Evolutionary conservation across 2,888 invertebrate genomes (phyloP), one percentile per base, ranked within the genome.

Genomic region (Microctonus aethiopoides): DNA sequence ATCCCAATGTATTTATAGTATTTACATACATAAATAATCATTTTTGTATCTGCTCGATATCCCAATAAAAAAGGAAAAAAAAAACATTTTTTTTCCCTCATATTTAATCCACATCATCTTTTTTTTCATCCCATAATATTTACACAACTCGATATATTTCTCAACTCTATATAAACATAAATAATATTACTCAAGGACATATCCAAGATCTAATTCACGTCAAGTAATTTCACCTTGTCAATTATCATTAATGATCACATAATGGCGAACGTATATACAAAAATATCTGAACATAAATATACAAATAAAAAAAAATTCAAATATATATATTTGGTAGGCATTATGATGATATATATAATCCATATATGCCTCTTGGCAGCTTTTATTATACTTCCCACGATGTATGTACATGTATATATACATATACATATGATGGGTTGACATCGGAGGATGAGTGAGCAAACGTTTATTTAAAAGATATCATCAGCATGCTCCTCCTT

Each of bases 391-490:
- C 32, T 57, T 16, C 5, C 9, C 13, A 32, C 9, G 20, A 9
- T 4, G 20, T 26, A 20, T 36, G n/a, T 65, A 16, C n/a, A n/a
- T n/a, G n/a, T n/a, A n/a, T n/a, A n/a, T n/a, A n/a, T n/a, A n/a
- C n/a, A n/a, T n/a, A n/a, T n/a, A n/a, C n/a, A n/a, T 13, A 52
- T 11, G 34, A 22, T 20, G 39, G n/a, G 22, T 62, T 26, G 52
- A 39, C 52, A 52, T 57, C 65, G 61, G n/a, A 63, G 56, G 73
- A 75, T 73, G 74, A 75, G 76, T 75, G 72, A 75, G 81, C 76
- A 82, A 83, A 84, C 79, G 80, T 83, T 83, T 83, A 80, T 82
- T 84, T 79, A 82, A 77, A 78, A 80, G 83, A 83, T 84, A 83
- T 76, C 77, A 83, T 83, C 82, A 77, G 24, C 56, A 51, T 46